These are phyloP conservation scores for Gryllus bimaculatus DNA, from an alignment of 1,140 invertebrate species.

Conservation along the genomic window DNA sequence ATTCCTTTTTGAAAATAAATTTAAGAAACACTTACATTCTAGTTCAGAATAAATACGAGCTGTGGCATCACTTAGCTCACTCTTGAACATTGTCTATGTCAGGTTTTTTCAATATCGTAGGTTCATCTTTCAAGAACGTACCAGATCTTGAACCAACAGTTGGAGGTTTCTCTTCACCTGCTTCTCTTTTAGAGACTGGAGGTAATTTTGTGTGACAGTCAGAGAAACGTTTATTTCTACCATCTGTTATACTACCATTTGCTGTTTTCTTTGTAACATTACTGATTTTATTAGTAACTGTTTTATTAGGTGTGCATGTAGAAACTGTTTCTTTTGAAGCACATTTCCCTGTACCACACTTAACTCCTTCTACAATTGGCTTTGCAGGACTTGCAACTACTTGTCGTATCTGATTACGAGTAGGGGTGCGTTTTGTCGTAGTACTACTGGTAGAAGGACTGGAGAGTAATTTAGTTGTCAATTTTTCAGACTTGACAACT, in stretches of 20 bases:
- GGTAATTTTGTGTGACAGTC: background rate
- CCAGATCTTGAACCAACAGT: slow-evolving; percentile 47
- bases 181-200: background rate
- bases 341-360: background rate
- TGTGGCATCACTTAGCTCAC: background rate
- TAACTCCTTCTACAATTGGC: background rate
- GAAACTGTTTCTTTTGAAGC: background rate
- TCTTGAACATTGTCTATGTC: slow-evolving; percentile 37
- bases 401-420: background rate
- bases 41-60: no score
- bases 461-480: background rate
- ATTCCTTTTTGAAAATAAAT: no score
- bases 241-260: slow-evolving; percentile 2
- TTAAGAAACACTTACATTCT: no score
- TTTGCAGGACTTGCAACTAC: slow-evolving; percentile 9
- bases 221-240: background rate
- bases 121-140: slow-evolving; percentile 62
- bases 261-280: background rate
- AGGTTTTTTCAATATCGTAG: slow-evolving; percentile 42
- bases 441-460: slow-evolving; percentile 7
- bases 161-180: slow-evolving; percentile 7
- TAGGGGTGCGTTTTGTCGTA: background rate
- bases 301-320: background rate
- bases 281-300: slow-evolving; percentile 5
- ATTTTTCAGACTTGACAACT: background rate